Conservation (phyloP, 2,888 invertebrate genomes). For the Girardia tigrina region DNA sequence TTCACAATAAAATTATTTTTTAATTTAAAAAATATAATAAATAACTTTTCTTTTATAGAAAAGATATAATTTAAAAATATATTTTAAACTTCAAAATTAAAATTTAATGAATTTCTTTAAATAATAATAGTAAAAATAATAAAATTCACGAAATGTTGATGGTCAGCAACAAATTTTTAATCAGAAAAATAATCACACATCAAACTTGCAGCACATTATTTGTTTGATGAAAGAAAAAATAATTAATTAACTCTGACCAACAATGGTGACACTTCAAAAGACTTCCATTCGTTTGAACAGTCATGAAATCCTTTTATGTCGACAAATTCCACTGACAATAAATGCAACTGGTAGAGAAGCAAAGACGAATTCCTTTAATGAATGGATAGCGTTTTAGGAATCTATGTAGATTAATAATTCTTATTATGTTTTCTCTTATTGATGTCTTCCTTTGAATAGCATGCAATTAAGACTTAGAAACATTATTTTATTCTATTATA, state of each 20-base stretch:
- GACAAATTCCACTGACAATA: conserved; percentile 23
- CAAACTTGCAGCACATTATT: conserved; percentile 1
- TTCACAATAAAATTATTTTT: too few relatives aligned
- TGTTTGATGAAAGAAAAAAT: neutral
- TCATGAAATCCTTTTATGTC: conserved; percentile 7
- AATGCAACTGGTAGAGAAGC: conserved; percentile 9
- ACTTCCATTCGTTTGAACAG: conserved; percentile 5
- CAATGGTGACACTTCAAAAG: conserved; percentile 23
- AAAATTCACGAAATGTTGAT: too few relatives aligned
- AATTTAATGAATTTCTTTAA: too few relatives aligned
- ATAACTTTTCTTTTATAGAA: too few relatives aligned
- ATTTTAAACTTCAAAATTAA: too few relatives aligned
- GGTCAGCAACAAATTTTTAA: too few relatives aligned
- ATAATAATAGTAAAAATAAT: too few relatives aligned
- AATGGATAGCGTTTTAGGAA: conserved; percentile 17
- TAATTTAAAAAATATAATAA: too few relatives aligned
- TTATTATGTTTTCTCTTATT: neutral
- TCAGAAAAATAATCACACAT: neutral
- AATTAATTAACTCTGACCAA: conserved; percentile 15
- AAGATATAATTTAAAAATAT: too few relatives aligned
- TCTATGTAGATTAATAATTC: conserved; percentile 6
- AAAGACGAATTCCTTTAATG: neutral
- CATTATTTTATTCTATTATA: too few relatives aligned
- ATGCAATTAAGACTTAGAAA: conserved; percentile 13
- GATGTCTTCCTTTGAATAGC: neutral